Conservation (phyloP, 2,888 invertebrate species). For the Mesorhabditis sp. region DNA sequence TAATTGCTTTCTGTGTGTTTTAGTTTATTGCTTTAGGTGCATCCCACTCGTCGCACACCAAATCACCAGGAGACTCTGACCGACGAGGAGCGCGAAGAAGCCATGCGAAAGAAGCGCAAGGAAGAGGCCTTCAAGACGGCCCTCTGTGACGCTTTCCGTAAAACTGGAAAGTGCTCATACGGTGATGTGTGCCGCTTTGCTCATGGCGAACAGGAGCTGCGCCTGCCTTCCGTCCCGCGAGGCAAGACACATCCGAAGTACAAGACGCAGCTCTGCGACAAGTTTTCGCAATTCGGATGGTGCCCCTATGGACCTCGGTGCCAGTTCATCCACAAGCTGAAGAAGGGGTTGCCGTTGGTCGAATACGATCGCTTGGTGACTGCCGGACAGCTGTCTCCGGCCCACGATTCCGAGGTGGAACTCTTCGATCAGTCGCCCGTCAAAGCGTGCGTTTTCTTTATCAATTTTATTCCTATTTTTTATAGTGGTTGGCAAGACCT, state of each 20-base stretch:
- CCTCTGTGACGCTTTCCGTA: conserved; percentile 34
- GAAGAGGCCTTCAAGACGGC: conserved; percentile 42
- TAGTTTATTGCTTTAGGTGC: too few species aligned
- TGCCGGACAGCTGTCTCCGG: conserved; percentile 33
- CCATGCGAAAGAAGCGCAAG: conserved; percentile 30
- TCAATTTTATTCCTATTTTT: too few species aligned
- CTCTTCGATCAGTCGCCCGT: too few species aligned
- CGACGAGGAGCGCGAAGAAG: conserved; percentile 31
- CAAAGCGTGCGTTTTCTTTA: too few species aligned
- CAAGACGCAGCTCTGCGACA: conserved; percentile 44
- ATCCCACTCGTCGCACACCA: too few species aligned
- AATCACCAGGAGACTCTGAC: conserved; percentile 12
- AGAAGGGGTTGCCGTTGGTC: conserved; percentile 34
- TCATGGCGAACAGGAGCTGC: conserved; percentile 32
- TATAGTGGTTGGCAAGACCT: too few species aligned
- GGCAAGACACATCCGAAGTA: conserved; percentile 42
- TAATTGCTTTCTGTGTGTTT: too few species aligned
- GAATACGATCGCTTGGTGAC: conserved; percentile 33
- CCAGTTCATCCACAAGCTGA: conserved; percentile 31
- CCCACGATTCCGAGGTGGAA: conserved; percentile 12
- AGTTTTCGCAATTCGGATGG: conserved; percentile 31
- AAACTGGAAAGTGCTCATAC: conserved; percentile 28
- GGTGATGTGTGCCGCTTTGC: conserved; percentile 37
- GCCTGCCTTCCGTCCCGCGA: conserved; percentile 29
- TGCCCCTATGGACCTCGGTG: conserved; percentile 33